phyloP scores from a whole-genome alignment of 2,888 invertebrate species.

The Salpingus planirostris region DNA sequence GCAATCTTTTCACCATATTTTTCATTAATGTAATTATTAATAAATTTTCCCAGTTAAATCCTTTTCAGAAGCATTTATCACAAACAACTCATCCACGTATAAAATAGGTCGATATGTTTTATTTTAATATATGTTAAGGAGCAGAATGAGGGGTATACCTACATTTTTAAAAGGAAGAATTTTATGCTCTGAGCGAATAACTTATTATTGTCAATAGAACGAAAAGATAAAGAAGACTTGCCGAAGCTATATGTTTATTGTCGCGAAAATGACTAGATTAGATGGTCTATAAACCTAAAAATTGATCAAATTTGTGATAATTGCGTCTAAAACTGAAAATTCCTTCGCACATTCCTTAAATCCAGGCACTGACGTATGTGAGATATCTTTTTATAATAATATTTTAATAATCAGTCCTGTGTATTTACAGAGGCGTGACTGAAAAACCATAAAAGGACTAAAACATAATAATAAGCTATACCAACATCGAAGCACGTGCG shows the following conservation, averaged over 20 bases:
- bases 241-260: slow-evolving; percentile 9
- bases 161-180: no score
- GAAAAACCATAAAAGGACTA: slow-evolving; percentile 3
- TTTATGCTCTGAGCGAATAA: no score
- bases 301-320: slow-evolving; percentile 5
- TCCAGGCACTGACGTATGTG: slow-evolving; percentile 37
- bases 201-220: no score
- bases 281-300: no score
- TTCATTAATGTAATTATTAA: no score
- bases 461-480: slow-evolving; percentile 10
- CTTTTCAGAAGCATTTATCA: no score
- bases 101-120: no score
- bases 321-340: slow-evolving; percentile 6
- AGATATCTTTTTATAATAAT: slow-evolving; percentile 22
- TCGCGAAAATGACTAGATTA: slow-evolving; percentile 7
- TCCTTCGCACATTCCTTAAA: slow-evolving; percentile 22
- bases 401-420: slow-evolving; percentile 30
- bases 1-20: no score
- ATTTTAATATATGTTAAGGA: no score
- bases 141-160: no score
- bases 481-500: slow-evolving; percentile 13
- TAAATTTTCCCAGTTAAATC: no score
- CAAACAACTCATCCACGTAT: no score
- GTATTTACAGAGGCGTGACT: slow-evolving; percentile 32
- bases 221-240: slow-evolving; percentile 5